Evolutionary conservation across 2,113 vertebrate genomes (phyloP).

Genomic region (Strix aluco): DNA sequence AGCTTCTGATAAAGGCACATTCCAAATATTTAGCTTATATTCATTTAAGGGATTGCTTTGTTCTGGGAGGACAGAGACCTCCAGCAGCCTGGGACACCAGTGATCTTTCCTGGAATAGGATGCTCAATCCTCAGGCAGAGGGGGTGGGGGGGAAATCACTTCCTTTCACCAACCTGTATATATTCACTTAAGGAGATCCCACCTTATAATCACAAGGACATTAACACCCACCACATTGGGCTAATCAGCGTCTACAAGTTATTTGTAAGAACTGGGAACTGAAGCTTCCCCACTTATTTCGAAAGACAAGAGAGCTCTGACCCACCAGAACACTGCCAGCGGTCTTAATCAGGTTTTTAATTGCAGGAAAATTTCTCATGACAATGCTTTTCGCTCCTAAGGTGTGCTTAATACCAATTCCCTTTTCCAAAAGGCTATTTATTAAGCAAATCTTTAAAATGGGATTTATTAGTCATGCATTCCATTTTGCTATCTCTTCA

Average conservation of each 20-base stretch:
- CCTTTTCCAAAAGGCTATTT: not conserved
- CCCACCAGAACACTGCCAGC: not conserved
- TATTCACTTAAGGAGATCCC: not conserved
- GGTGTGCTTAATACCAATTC: not conserved
- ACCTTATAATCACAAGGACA: not conserved
- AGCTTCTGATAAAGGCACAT: not conserved
- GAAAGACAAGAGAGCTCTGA: not conserved
- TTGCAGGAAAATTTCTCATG: not conserved
- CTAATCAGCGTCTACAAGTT: not conserved
- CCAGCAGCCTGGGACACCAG: not conserved
- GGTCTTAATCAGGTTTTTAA: not conserved
- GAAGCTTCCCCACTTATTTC: not conserved
- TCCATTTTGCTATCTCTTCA: not conserved
- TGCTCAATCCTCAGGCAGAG: not conserved
- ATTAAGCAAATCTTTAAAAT: not conserved
- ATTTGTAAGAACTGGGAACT: not conserved
- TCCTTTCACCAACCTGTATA: not conserved
- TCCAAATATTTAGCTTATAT: not conserved
- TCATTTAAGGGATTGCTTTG: not conserved
- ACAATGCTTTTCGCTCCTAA: not conserved
- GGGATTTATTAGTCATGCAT: not conserved
- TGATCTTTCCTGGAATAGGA: not conserved
- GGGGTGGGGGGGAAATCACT: not conserved
- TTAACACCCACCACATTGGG: not conserved
- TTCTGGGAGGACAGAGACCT: not conserved